Conservation (phyloP, 2,113 vertebrate genomes). For the Panthera uncia region DNA sequence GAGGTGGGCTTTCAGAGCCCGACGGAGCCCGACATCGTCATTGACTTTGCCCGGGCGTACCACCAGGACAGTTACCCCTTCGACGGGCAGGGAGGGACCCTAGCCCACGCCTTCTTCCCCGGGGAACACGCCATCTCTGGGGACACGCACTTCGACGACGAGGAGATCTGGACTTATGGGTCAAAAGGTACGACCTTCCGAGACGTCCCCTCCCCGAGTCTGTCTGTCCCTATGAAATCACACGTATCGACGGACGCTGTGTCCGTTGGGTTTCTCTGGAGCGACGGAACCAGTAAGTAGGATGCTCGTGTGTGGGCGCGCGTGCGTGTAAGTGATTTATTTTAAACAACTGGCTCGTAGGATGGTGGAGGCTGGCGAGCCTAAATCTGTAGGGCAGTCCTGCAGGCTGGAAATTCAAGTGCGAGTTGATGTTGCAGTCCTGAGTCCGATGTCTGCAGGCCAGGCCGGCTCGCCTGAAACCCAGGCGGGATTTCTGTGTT, state of each 20-base stretch:
- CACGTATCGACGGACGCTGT: not conserved
- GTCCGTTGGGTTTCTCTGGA: not conserved
- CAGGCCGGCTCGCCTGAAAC: not conserved
- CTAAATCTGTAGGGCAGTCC: not conserved
- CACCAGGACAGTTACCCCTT: conserved; percentile 94
- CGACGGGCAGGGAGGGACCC: conserved; percentile 91
- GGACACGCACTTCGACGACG: conserved; percentile 93
- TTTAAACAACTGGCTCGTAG: not conserved
- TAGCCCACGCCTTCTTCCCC: conserved; percentile 94
- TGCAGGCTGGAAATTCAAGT: not conserved
- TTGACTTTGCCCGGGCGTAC: conserved; percentile 86
- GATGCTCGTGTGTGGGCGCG: not conserved
- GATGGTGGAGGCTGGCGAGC: not conserved
- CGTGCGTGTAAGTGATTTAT: not conserved
- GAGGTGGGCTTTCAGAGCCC: conserved; percentile 44
- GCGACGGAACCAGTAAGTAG: not conserved
- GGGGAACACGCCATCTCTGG: conserved; percentile 86
- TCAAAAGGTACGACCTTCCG: conserved; percentile 67
- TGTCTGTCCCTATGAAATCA: not conserved
- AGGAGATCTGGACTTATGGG: conserved; percentile 90
- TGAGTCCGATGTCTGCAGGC: not conserved
- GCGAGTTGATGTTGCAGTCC: not conserved
- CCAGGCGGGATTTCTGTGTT: not conserved
- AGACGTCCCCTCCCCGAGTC: not conserved
- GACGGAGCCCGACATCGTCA: conserved; percentile 83